Base-by-base conservation (phyloP, 2,113 vertebrate species). In the Ceyx cyanopectus region DNA sequence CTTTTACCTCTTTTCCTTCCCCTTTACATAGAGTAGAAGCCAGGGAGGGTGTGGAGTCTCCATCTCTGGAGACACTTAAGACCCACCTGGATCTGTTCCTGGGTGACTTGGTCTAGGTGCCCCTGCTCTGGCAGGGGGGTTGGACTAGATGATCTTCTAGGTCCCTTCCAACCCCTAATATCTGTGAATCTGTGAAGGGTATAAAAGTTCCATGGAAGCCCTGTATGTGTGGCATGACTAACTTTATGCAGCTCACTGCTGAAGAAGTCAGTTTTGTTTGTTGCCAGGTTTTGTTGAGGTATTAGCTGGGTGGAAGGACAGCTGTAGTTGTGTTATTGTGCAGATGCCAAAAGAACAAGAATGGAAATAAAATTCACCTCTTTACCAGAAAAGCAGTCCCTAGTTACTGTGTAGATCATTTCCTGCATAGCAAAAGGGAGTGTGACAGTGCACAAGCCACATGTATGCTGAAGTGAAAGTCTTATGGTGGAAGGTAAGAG, bases 271-370 rank as follows among this genome's bases (percentile, higher is more conserved):
- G 37, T 37, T 37, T 37, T 37, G 37, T 37, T 37, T 37, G 78
- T 43, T 46, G 26, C 5, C 12, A 32, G 77, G 23, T 75, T 94
- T 89, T 72, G 26, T 23, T 74, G 65, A 17, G 60, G 51, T 63
- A 32, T n/a, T 8, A 43, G 68, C 56, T 74, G 61, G 65, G 48
- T 67, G 53, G 70, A 9, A 61, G 80, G 81, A 78, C 57, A 63
- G 61, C n/a, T 89, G 69, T 72, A 89, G 50, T 40, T 0, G 0
- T 48, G 61, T 78, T 81, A 51, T 69, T 84, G 23, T 32, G 48
- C 53, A 95, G 57, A 75, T 51, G 43, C 34, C 53, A 84, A 72
- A 82, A 68, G 34, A 22, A 84, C 60, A 90, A 56, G 19, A 77
- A 40, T 23, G 7, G 40, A 8, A 1, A 3, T 8, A 63, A 70